These are phyloP conservation scores for Hyla sarda DNA, from an alignment of 2,113 vertebrate genomes.

Conservation along the genomic window DNA sequence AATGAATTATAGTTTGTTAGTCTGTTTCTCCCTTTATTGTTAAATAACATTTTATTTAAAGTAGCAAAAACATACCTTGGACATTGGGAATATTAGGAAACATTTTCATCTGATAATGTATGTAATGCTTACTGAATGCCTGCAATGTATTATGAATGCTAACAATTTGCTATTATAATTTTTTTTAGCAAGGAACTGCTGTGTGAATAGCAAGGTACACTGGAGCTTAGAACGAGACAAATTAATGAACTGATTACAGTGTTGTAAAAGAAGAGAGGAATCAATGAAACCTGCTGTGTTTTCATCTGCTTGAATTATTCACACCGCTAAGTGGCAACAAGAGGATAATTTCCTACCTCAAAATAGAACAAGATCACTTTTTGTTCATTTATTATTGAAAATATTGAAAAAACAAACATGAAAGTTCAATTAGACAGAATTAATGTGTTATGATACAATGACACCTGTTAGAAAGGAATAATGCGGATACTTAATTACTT, in stretches of 20 bases:
- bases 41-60: background rate
- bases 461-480: background rate
- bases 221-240: constrained; percentile 25
- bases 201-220: constrained; percentile 30
- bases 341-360: background rate
- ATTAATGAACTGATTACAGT: constrained; percentile 52
- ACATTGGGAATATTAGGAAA: no score
- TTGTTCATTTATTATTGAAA: background rate
- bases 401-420: background rate
- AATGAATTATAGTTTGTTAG: background rate
- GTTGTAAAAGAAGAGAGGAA: constrained; percentile 4
- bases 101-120: background rate
- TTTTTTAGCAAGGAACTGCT: constrained; percentile 31
- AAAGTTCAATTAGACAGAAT: background rate
- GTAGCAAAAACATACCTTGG: background rate
- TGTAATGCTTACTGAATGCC: background rate
- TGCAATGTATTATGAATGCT: constrained; percentile 20
- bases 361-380: background rate
- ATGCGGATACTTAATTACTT: background rate
- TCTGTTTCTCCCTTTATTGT: background rate
- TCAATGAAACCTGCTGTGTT: constrained; percentile 46
- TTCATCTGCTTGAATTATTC: constrained; percentile 35
- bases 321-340: background rate
- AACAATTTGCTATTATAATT: constrained; percentile 5
- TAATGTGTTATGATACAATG: background rate